A percentile compares a stretch with the other conserved stretches of the same genome.
Evolutionary conservation across 2,888 invertebrate species (phyloP).

Genomic region (Polydrusus pterygomalis): DNA sequence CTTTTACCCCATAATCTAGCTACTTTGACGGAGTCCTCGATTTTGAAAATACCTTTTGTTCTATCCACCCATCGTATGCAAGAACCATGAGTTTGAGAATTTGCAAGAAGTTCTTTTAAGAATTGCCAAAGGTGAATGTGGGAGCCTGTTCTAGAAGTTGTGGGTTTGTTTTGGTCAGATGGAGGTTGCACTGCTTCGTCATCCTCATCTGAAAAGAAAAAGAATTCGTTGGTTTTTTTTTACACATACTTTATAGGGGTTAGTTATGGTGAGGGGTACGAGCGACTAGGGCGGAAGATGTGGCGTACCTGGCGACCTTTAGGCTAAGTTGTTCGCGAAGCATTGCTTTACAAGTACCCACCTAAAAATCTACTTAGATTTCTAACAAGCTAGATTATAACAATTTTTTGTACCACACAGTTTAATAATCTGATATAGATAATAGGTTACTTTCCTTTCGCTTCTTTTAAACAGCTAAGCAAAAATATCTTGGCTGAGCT

Average conservation of each 20-base stretch:
- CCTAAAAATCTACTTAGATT: too few relatives aligned
- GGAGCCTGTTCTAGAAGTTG: conserved; percentile 77
- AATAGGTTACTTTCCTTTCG: too few relatives aligned
- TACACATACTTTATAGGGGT: neutral
- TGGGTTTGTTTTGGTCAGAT: conserved; percentile 63
- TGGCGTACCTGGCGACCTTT: too few relatives aligned
- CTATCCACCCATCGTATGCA: conserved; percentile 99
- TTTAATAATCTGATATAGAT: too few relatives aligned
- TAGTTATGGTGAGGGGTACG: too few relatives aligned
- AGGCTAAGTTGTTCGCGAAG: too few relatives aligned
- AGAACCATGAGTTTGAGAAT: conserved; percentile 91
- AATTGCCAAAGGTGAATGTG: conserved; percentile 99
- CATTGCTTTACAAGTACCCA: too few relatives aligned
- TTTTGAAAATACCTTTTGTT: conserved; percentile 96
- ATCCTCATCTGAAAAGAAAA: conserved; percentile 68
- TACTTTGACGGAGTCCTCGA: conserved; percentile 97
- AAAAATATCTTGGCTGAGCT: too few relatives aligned
- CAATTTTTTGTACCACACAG: too few relatives aligned
- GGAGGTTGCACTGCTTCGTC: conserved; percentile 71
- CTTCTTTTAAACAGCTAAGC: too few relatives aligned
- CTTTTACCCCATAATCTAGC: conserved; percentile 98
- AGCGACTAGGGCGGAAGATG: too few relatives aligned
- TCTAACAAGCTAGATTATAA: too few relatives aligned
- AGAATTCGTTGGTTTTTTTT: neutral
- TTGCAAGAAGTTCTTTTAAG: conserved; percentile 93